Evolutionary conservation across 37 sponge, comb jelly and placozoan genomes (phyloP).

Genomic region (Spongilla lacustris): DNA sequence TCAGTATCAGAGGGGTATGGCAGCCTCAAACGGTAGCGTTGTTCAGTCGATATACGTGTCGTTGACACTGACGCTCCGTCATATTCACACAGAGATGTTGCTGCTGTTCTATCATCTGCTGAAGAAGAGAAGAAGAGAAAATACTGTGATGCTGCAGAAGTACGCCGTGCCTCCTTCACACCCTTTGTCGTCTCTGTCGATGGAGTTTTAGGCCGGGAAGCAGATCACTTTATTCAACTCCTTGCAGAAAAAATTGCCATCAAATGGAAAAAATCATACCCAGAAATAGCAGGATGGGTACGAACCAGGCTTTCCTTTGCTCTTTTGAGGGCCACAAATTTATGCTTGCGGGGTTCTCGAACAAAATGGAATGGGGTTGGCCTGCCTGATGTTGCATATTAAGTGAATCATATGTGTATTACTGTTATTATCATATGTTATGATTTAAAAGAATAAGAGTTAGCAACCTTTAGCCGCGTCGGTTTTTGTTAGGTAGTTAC

Average conservation of each 20-base stretch:
- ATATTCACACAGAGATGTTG: neutral
- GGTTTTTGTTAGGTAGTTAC: too few species aligned
- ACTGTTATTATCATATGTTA: too few species aligned
- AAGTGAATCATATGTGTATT: too few species aligned
- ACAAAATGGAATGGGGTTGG: neutral
- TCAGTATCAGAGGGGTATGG: conserved; percentile 55
- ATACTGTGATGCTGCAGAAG: conserved; percentile 12
- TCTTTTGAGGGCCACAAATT: conserved; percentile 25
- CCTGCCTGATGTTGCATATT: conserved; percentile 11
- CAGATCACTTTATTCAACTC: neutral
- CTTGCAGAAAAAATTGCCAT: conserved; percentile 25
- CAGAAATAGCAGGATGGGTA: conserved; percentile 2
- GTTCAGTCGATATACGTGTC: conserved; percentile 54
- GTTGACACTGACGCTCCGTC: conserved; percentile 48
- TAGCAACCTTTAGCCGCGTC: too few species aligned
- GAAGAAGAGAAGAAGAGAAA: conserved; percentile 19
- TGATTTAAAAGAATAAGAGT: too few species aligned
- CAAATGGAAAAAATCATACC: conserved; percentile 39
- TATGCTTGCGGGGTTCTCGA: conserved; percentile 25
- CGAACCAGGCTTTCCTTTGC: conserved; percentile 16
- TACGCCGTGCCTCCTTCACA: conserved; percentile 28
- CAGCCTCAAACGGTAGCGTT: conserved; percentile 46
- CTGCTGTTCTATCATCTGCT: conserved; percentile 22
- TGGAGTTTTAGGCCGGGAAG: conserved; percentile 42
- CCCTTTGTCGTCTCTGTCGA: conserved; percentile 49